Evolutionary conservation across 1,140 invertebrate genomes (phyloP).

Genomic region (Melipona quadrifasciata): DNA sequence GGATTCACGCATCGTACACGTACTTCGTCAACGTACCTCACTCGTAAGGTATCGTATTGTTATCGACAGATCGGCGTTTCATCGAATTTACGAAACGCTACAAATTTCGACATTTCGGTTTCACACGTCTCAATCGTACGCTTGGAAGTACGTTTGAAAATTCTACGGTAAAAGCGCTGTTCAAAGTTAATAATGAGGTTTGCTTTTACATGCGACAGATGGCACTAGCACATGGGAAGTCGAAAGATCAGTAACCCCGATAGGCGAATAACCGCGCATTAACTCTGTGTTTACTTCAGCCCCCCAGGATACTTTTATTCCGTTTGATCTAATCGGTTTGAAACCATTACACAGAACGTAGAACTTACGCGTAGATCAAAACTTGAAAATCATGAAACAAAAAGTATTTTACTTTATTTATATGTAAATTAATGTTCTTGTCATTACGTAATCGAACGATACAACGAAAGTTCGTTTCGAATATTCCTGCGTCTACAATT

Average conservation of each 20-base stretch:
- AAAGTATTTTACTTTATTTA: background rate
- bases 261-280: conserved; percentile 74
- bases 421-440: background rate
- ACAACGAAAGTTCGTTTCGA: background rate
- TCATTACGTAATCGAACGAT: background rate
- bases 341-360: background rate
- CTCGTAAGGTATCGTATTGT: background rate
- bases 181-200: conserved; percentile 59
- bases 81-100: background rate
- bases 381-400: background rate
- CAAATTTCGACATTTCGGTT: background rate
- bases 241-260: conserved; percentile 78
- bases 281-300: conserved; percentile 67
- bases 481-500: background rate
- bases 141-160: background rate
- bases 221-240: conserved; percentile 74
- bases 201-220: conserved; percentile 72
- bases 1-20: conserved; percentile 18
- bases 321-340: background rate
- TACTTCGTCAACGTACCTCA: background rate
- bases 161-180: conserved; percentile 13
- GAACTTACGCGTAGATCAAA: background rate
- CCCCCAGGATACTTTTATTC: conserved; percentile 67
- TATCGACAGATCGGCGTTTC: background rate
- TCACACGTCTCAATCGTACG: conserved; percentile 19